Conservation (phyloP, 2,113 vertebrate species). For the Orycteropus afer region DNA sequence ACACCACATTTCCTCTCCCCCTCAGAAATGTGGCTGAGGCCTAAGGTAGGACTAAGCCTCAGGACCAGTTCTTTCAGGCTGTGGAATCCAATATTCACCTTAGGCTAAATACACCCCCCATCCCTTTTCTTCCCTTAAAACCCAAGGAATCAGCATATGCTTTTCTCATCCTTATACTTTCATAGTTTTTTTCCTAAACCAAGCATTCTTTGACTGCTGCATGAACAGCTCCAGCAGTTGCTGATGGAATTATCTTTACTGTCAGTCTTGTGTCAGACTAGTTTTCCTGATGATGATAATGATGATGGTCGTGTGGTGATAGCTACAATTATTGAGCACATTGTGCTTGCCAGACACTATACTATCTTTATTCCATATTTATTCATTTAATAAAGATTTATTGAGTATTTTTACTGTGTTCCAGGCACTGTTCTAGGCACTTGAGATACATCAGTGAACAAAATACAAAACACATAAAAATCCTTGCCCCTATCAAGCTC, state of each 20-base stretch:
- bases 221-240: not conserved
- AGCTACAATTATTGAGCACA: not conserved
- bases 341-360: not conserved
- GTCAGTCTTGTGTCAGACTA: not conserved
- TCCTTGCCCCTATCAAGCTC: not conserved
- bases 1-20: not conserved
- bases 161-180: not conserved
- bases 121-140: not conserved
- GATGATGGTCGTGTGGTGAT: too few relatives aligned
- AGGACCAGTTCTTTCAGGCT: not conserved
- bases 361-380: not conserved
- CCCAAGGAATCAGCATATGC: not conserved
- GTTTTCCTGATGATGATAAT: too few relatives aligned
- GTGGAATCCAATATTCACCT: not conserved
- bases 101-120: not conserved
- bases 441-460: not conserved
- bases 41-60: not conserved
- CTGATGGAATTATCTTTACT: not conserved
- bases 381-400: not conserved
- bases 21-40: not conserved
- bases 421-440: not conserved
- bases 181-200: not conserved
- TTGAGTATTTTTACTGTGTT: not conserved
- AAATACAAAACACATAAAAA: not conserved
- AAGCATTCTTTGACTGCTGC: not conserved